Evolutionary conservation across 2,113 vertebrate genomes (phyloP).

Genomic region (Aegotheles bennettii): DNA sequence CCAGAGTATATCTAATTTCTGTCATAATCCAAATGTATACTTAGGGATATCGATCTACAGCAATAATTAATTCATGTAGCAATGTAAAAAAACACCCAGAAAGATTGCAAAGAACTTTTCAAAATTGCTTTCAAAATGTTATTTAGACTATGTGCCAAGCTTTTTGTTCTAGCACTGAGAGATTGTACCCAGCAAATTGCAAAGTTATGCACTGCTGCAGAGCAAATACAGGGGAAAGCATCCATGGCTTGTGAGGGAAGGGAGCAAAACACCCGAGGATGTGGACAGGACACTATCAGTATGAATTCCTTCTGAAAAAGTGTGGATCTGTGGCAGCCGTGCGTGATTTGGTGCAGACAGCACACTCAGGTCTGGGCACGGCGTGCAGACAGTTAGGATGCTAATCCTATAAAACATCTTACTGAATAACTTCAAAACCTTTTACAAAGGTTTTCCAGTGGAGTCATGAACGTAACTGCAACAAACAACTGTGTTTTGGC

Average conservation of each 20-base stretch:
- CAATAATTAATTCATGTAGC: neutral
- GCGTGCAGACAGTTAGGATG: neutral
- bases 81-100: neutral
- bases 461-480: neutral
- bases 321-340: neutral
- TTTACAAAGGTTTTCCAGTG: neutral
- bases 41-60: neutral
- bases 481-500: neutral
- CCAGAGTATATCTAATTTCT: neutral
- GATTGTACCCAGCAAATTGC: neutral
- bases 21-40: neutral
- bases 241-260: too few species aligned
- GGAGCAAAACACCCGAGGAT: neutral
- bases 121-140: neutral
- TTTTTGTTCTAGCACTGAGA: neutral
- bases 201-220: neutral
- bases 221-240: neutral
- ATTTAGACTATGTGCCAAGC: neutral
- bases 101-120: neutral
- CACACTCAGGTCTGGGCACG: neutral
- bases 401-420: neutral
- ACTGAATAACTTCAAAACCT: neutral
- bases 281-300: neutral
- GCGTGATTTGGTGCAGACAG: rapidly evolving
- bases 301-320: neutral